Evolutionary conservation across 2,113 vertebrate species (phyloP).

Genomic region (Gadus macrocephalus): DNA sequence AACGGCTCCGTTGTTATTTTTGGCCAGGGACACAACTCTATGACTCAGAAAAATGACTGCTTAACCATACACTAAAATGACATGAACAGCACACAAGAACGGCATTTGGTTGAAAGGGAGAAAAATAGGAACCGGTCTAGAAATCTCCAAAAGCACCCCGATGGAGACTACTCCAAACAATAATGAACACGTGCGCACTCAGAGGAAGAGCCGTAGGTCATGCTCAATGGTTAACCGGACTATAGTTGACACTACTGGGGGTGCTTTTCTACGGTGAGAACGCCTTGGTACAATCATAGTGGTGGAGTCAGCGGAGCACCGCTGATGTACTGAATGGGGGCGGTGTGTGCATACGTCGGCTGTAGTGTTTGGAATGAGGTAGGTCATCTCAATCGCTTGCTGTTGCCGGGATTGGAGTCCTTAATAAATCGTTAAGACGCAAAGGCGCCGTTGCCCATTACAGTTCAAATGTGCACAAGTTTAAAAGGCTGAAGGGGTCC

Average conservation of each 20-base stretch:
- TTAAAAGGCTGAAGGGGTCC: slow-evolving; percentile 10
- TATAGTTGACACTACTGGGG: background rate
- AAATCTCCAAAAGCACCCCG: background rate
- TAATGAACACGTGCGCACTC: slow-evolving; percentile 28
- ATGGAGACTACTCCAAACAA: slow-evolving; percentile 33
- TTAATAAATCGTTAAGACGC: background rate
- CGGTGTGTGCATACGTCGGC: too few species aligned
- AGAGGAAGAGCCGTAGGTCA: slow-evolving; percentile 42
- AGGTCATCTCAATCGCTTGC: slow-evolving; percentile 57
- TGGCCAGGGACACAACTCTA: too few species aligned
- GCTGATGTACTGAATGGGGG: too few species aligned
- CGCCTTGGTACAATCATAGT: too few species aligned
- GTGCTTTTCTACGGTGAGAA: too few species aligned
- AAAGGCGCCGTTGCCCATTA: slow-evolving; percentile 6
- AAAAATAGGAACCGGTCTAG: too few species aligned
- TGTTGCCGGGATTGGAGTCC: slow-evolving; percentile 23
- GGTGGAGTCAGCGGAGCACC: too few species aligned
- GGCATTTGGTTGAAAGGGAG: too few species aligned
- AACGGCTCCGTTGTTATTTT: too few species aligned
- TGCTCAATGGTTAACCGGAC: slow-evolving; percentile 31
- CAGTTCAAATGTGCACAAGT: slow-evolving; percentile 25
- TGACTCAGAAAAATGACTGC: too few species aligned
- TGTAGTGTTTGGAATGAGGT: slow-evolving; percentile 43
- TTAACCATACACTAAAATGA: too few species aligned
- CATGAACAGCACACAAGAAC: too few species aligned